Evolutionary conservation across 2,797 vertebrate species (phyloP).

Genomic region (Crax fasciolata): DNA sequence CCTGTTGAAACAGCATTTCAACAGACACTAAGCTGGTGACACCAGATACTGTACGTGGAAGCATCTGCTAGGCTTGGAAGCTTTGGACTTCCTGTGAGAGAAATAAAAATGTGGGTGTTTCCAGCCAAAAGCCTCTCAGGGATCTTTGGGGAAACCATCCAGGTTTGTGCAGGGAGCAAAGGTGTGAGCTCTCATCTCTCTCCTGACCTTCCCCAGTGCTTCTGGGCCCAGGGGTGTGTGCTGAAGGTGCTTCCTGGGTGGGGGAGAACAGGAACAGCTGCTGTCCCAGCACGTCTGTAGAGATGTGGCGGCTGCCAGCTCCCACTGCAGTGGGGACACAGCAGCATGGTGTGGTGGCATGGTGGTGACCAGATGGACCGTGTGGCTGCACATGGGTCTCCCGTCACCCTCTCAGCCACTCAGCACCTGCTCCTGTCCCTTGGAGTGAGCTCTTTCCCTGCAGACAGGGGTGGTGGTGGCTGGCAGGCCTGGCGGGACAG

Average conservation of each 20-base stretch:
- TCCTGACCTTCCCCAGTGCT: neutral
- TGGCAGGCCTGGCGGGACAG: neutral
- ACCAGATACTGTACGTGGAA: neutral
- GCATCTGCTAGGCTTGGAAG: neutral
- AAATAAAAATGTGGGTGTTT: neutral
- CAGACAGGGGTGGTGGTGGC: neutral
- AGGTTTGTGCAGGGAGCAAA: neutral
- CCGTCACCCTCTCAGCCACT: neutral
- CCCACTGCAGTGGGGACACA: neutral
- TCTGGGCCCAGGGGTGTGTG: neutral
- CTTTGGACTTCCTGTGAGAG: neutral
- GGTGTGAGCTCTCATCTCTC: neutral
- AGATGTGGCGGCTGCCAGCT: neutral
- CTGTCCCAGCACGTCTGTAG: neutral
- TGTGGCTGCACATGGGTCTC: accelerated
- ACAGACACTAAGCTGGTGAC: neutral
- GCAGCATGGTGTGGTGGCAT: neutral
- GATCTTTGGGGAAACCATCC: neutral
- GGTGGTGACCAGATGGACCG: neutral
- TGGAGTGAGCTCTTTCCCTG: neutral
- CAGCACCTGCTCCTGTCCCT: neutral
- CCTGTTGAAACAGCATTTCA: neutral
- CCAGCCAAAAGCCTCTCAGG: neutral
- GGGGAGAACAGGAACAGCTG: neutral
- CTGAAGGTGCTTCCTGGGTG: neutral